phyloP scores from a whole-genome alignment of 2,888 invertebrate species.

The Rhagonycha fulva region DNA sequence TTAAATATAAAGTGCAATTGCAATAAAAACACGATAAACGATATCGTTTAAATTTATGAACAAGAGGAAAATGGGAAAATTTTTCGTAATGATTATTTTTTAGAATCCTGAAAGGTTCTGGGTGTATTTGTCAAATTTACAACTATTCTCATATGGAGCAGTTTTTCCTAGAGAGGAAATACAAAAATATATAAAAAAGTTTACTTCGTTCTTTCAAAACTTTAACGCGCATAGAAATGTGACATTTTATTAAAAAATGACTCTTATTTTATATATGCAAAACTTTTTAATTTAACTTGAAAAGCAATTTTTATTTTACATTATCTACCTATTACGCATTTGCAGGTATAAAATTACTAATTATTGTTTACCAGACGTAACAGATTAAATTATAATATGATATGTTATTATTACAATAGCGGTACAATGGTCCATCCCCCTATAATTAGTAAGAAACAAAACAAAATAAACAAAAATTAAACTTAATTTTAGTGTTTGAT shows the following conservation, averaged over 20 bases:
- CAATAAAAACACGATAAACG: constrained; percentile 4
- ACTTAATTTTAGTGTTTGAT: background rate
- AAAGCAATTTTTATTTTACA: background rate
- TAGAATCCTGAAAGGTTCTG: too few species aligned
- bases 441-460: background rate
- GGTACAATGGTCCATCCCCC: background rate
- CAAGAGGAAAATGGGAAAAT: background rate
- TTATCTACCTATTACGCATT: background rate
- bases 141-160: background rate
- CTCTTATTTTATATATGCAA: background rate
- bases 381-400: too few species aligned
- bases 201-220: background rate
- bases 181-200: background rate
- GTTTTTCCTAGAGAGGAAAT: background rate
- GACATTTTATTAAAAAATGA: background rate
- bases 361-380: background rate
- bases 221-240: background rate
- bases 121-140: background rate
- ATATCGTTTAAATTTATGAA: background rate
- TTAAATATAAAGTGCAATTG: constrained; percentile 23
- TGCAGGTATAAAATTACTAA: background rate
- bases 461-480: background rate
- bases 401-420: background rate
- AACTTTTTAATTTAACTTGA: background rate
- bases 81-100: background rate